Conservation (phyloP, 2,797 vertebrate species). For the Phoxinus dragarum region DNA sequence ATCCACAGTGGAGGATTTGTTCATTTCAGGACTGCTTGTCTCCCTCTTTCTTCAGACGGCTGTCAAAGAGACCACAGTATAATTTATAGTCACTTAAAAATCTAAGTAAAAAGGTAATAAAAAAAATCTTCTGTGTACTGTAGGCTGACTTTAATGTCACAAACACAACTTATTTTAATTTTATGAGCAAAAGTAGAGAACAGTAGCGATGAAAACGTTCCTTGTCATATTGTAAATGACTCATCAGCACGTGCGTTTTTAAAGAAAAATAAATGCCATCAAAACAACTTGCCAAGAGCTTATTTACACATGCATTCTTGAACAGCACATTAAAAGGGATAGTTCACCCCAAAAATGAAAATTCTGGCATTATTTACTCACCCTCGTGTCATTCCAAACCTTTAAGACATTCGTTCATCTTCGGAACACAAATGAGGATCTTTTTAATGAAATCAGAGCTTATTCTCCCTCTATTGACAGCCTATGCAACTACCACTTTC, state of each 20-base stretch:
- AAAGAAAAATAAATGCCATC: slow-evolving; percentile 1
- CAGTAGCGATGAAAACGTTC: not conserved
- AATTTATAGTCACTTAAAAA: slow-evolving; percentile 15
- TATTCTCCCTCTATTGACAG: no score
- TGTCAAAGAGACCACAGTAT: slow-evolving; percentile 69
- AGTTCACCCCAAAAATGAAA: not conserved
- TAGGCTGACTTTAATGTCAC: not conserved
- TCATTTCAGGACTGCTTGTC: slow-evolving; percentile 94
- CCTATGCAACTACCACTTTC: no score
- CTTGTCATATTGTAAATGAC: not conserved
- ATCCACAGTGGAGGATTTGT: slow-evolving; percentile 56
- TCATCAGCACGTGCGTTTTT: not conserved
- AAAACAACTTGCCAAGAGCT: not conserved
- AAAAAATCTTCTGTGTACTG: not conserved
- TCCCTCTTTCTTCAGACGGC: slow-evolving; percentile 99
- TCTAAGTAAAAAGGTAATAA: not conserved
- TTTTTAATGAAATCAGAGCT: no score
- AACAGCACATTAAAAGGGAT: not conserved
- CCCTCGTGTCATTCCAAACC: no score
- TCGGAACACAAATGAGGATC: no score
- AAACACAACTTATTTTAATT: not conserved
- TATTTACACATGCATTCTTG: not conserved
- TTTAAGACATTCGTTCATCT: no score
- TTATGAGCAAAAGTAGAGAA: not conserved
- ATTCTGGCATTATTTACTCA: not conserved